Base-by-base conservation (phyloP, 1,140 invertebrate genomes). In the Tetragonula clypearis region DNA sequence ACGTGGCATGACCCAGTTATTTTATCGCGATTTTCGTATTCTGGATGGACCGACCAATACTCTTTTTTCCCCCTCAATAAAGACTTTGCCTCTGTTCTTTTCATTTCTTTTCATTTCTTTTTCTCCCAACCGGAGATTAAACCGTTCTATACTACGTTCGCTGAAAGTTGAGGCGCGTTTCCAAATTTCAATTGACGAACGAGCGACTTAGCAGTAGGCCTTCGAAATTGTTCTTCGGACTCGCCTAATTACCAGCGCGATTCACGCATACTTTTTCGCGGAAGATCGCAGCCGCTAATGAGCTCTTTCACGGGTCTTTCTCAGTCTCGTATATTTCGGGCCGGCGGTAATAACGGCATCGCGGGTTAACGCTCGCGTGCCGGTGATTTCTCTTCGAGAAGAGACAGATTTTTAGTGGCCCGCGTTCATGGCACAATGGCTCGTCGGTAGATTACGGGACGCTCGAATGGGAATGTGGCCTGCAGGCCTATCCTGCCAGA, bases 391-490 rank as follows among this genome's bases (percentile, higher is more conserved):
- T 74, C 60, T 19, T 0, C 23, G 56, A 41, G 26, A 30, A 62
- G 23, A 49, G 69, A 21, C 30, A 23, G 6, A 80, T 81, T 85
- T 85, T 80, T 23, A 21, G 65, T 58, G 82, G 35, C 60, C n/a
- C 23, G 30, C 35, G 66, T 79, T 56, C 73, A 30, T 17, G 55
- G 49, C 60, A 75, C 71, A 66, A 81, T 68, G 71, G n/a, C 23
- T 84, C 58, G 69, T 62, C 11, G 60, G 21, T 0, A 23, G 73
- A 80, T 86, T 77, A 55, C 15, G n/a, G 60, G 79, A 81, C 23
- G 79, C 14, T 66, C 15, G 85, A 86, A 86, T 89, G 35, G 66
- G 66, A 87, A 88, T 60, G 84, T 86, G 23, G 41, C 83, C 30
- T 65, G 55, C 26, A 49, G 79, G 80, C 82, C 84, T 78, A 71